These are phyloP conservation scores for Drosophila elegans DNA, from an alignment of 1,140 invertebrate genomes.

Conservation along the genomic window DNA sequence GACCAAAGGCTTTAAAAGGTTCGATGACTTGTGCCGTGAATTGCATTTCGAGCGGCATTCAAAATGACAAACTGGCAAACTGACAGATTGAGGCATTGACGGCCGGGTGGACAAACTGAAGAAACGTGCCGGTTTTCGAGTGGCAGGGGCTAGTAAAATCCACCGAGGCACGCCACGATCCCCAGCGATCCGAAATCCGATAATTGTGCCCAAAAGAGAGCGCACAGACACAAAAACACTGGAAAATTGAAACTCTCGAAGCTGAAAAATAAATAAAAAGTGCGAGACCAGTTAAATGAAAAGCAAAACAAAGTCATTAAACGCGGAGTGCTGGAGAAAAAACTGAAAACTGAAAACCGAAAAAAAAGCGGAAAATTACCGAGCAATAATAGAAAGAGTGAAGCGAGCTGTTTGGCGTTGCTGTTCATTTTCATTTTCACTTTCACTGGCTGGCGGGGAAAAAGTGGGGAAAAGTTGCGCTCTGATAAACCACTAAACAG, in stretches of 20 bases:
- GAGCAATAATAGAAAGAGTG: conserved; percentile 46
- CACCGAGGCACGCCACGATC: conserved; percentile 25
- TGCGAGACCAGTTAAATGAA: conserved; percentile 64
- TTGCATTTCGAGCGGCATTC: conserved; percentile 42
- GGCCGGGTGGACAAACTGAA: conserved; percentile 6
- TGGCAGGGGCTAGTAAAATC: neutral
- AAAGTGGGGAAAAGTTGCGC: conserved; percentile 23
- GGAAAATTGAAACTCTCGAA: conserved; percentile 33
- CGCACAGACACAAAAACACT: conserved; percentile 1
- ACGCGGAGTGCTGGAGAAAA: conserved; percentile 16
- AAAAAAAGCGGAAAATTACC: conserved; percentile 66
- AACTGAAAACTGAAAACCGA: conserved; percentile 11
- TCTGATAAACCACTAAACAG: conserved; percentile 35
- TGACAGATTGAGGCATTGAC: conserved; percentile 5
- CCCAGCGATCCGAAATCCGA: conserved; percentile 37
- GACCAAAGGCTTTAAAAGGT: conserved; percentile 10
- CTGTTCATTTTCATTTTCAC: conserved; percentile 60
- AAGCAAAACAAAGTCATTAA: conserved; percentile 66
- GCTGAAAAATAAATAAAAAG: conserved; percentile 5
- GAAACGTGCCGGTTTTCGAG: conserved; percentile 10
- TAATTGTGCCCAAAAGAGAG: conserved; percentile 36
- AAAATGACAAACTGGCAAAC: conserved; percentile 1
- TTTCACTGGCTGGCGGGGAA: conserved; percentile 53
- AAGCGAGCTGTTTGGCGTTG: conserved; percentile 11
- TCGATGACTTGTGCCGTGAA: conserved; percentile 50